Base-by-base conservation (phyloP, 2,797 vertebrate species). In the Thunnus albacares region DNA sequence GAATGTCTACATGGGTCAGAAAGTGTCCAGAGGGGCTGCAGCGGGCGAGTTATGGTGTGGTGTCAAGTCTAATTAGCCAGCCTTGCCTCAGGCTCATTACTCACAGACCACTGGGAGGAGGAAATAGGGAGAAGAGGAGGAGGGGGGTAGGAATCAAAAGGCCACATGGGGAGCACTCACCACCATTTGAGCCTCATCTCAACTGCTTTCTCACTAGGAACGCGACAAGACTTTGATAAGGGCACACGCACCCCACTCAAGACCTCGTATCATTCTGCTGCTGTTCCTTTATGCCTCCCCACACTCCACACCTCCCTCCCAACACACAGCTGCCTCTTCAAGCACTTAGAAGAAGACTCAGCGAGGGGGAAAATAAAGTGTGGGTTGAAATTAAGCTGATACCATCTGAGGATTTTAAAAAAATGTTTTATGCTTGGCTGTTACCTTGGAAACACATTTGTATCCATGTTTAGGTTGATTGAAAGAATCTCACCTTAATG, bases 1-100 rank as follows among this genome's bases (percentile, higher is more conserved):
- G 59, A 80, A 86, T 89, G 84, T 72, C 61, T 51, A 47, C 71
- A 73, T 28, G 60, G 79, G 83, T 80, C 75, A 84, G 49, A 80
- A 80, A 49, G 64, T 59, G 88, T 87, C 82, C 83, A 74, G 73
- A 83, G 84, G 68, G 81, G 64, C 79, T 22, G 12, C 14, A 18
- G 74, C 61, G 82, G 83, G 87, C 28, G 18, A 76, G 82, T 90
- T 92, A 78, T 75, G 87, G 91, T 92, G 90, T 90, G 89, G 92
- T 94, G 93, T 94, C 93, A 86, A 82, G 89, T 95, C 85, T 92
- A 95, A 95, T 95, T 94, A 95, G 89, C 87, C 85, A 89, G 86
- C 69, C 79, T 83, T 74, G 86, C 93, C 82, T 71, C 15, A 79
- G 90, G 92, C 91, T 94, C 91, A 92, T 95, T 95, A 93, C 90